Evolutionary conservation across 2,797 vertebrate species (phyloP), one percentile per base, ranked within the genome.

Genomic region (Sebastes dallii): DNA sequence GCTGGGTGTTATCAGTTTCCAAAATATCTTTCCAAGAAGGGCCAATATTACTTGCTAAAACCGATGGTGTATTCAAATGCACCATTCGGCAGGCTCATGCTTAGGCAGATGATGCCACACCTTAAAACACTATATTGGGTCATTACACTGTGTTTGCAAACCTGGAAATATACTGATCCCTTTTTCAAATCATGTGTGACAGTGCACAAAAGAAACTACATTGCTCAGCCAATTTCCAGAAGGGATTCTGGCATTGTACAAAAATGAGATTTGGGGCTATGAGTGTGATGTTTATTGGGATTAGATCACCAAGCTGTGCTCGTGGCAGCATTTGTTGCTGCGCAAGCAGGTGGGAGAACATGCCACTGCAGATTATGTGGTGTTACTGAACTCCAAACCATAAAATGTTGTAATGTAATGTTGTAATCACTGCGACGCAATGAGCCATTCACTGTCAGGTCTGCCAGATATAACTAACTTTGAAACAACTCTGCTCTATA

Each of bases 201-300:
- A 22, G n/a, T 24, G 14, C 39, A 29, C 29, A 30, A 58, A n/a
- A 46, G 52, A 54, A 54, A n/a, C n/a, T 54, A 54, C 52, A 54
- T n/a, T 54, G 52, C n/a, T 54, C 52, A 29, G 55, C 30, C 50
- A 76, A 27, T 72, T 76, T 67, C 32, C 22, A 55, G 36, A 59
- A 36, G 55, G 34, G 54, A 61, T 56, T 78, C 54, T 78, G 59
- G 70, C 69, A 8, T 54, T 54, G 50, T 10, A 18, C 27, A 50
- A 22, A 61, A 81, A 62, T 52, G 8, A 52, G 62, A 72, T 67
- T 74, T 58, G 1, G 7, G 50, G 56, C n/a, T n/a, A 11, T 22
- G 66, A 72, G 56, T 71, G 42, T 30, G 70, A 69, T 71, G 54
- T 61, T 80, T 6, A 64, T 14, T 22, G 46, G 22, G 73, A 72